These are phyloP conservation scores for Lepidocyrtinus sp. DNA, from an alignment of 2,888 invertebrate genomes.

Conservation along the genomic window DNA sequence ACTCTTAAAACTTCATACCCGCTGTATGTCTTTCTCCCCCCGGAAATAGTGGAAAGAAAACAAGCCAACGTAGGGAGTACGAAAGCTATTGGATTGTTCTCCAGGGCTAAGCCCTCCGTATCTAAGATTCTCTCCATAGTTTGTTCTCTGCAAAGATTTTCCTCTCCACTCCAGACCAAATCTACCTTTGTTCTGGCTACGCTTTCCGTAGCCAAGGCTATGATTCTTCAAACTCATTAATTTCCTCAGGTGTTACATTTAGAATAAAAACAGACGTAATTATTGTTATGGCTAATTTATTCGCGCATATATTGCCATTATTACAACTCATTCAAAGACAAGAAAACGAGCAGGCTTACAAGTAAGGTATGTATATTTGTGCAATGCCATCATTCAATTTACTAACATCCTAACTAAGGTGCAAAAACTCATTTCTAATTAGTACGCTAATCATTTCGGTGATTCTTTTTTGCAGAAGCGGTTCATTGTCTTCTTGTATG, in stretches of 20 bases:
- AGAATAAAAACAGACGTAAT: no score
- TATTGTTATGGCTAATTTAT: not conserved
- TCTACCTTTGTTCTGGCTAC: not conserved
- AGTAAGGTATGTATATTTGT: no score
- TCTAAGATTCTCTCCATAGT: constrained; percentile 41
- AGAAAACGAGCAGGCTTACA: no score
- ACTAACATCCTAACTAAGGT: no score
- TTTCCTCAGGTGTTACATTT: not conserved
- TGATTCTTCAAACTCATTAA: not conserved
- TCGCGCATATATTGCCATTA: not conserved
- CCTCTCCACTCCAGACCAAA: not conserved
- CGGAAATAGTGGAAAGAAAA: constrained; percentile 59
- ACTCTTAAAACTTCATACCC: constrained; percentile 66
- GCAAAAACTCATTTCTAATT: no score
- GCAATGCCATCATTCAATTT: no score
- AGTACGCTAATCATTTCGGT: no score
- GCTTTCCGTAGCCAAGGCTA: not conserved
- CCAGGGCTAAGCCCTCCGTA: constrained; percentile 13
- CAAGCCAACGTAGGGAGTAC: constrained; percentile 67
- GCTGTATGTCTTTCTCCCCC: constrained; percentile 54
- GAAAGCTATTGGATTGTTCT: constrained; percentile 44
- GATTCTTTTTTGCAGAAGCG: no score
- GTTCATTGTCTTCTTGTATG: no score
- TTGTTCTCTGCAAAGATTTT: not conserved
- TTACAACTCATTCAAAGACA: no score